Base-by-base conservation (phyloP, 2,888 invertebrate genomes). In the Nipponacmea schrenckii region DNA sequence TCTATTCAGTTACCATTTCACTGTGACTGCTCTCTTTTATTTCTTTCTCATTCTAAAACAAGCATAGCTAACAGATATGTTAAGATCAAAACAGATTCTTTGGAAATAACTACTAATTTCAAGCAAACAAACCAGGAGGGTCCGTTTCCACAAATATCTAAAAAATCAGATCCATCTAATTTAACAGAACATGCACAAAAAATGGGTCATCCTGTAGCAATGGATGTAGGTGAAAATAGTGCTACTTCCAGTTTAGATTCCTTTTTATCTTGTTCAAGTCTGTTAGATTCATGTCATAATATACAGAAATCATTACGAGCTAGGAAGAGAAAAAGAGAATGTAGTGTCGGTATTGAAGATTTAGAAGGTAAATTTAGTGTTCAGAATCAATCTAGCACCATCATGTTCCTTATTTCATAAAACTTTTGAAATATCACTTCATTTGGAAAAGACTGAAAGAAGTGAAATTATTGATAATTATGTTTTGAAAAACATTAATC, bases 281-380 rank as follows among this genome's bases (percentile, higher is more conserved):
- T 56, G 24, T 24, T 56, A 56, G 56, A 56, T 56, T 24, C 56
- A 14, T 56, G 56, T 56, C 56, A 56, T 56, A 56, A 24, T 56
- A 56, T 56, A 12, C 20, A 20, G 20, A 20, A 20, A 56, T 24
- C 20, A 24, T 14, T 56, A 24, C 3, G 20, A 56, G 24, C 20
- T 56, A 56, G 56, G 24, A 56, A 56, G 56, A 56, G 56, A 56
- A 56, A 56, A 56, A 56, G 56, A 56, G 56, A 56, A 24, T 56
- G 12, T 56, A 56, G 56, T 56, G 39, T 39, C 39, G 39, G 39
- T 39, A 56, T 24, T 24, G 56, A 56, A 24, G 56, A 24, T 56
- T 24, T 56, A 24, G 24, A 56, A 24, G 56, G 56, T 56, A 56
- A 56, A 24, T 56, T 4, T 56, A 56, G n/a, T n/a, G n/a, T n/a